Conservation (phyloP, 1,140 invertebrate species). For the Hypothenemus hampei region DNA sequence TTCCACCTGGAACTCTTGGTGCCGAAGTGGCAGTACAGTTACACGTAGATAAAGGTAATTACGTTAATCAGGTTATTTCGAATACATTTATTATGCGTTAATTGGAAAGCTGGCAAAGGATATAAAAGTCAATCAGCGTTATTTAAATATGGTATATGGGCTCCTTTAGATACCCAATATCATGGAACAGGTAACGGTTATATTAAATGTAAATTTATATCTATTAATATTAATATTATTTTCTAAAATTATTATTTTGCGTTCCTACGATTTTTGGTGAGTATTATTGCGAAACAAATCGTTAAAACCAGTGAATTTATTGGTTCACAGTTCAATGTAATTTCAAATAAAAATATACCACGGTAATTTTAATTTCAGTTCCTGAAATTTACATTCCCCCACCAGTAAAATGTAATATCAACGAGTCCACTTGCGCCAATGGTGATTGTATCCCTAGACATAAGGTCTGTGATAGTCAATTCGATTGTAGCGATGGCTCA, state of each 20-base stretch:
- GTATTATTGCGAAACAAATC: too few species aligned
- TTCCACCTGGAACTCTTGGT: conserved; percentile 52
- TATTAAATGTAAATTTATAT: not conserved
- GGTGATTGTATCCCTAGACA: conserved; percentile 83
- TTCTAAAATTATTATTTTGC: not conserved
- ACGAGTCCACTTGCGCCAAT: conserved; percentile 87
- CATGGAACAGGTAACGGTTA: conserved; percentile 44
- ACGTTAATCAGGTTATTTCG: not conserved
- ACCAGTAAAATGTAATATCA: conserved; percentile 58
- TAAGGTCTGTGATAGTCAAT: conserved; percentile 74
- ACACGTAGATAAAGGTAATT: conserved; percentile 68
- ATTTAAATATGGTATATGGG: conserved; percentile 45
- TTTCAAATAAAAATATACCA: too few species aligned
- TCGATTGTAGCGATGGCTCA: conserved; percentile 79
- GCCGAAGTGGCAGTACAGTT: conserved; percentile 58
- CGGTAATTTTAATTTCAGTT: conserved; percentile 1
- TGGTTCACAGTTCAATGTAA: not conserved
- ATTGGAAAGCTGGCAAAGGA: conserved; percentile 41
- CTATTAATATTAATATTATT: not conserved
- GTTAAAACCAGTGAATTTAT: not conserved
- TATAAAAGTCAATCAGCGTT: conserved; percentile 42
- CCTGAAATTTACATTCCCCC: conserved; percentile 33
- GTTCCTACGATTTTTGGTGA: conserved; percentile 1
- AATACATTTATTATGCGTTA: not conserved
- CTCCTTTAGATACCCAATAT: conserved; percentile 44